These are phyloP conservation scores for Tridacna gigas DNA, from an alignment of 2,888 invertebrate genomes.

Conservation along the genomic window DNA sequence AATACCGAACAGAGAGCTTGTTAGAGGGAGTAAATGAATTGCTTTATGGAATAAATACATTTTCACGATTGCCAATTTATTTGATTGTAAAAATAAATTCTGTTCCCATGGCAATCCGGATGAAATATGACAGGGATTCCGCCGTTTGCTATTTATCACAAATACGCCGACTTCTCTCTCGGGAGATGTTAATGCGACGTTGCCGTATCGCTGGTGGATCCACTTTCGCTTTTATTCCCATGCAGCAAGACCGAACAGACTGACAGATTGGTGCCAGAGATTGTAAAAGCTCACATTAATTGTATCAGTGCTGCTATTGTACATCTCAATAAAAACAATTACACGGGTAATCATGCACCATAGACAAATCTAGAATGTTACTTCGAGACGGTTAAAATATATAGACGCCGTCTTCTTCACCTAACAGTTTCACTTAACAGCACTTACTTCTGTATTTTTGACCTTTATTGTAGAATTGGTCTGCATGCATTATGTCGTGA, in stretches of 20 bases:
- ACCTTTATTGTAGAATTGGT: too few relatives aligned
- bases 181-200: background rate
- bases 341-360: background rate
- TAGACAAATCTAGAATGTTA: background rate
- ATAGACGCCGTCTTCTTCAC: too few relatives aligned
- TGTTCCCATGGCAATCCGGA: slow-evolving; percentile 8
- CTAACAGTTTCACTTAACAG: too few relatives aligned
- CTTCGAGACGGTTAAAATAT: background rate
- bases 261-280: too few relatives aligned
- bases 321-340: background rate
- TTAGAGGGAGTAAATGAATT: slow-evolving; percentile 6
- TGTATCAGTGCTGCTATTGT: background rate
- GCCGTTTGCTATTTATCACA: background rate
- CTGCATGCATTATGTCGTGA: too few relatives aligned
- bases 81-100: slow-evolving; percentile 18
- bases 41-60: slow-evolving; percentile 21
- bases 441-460: too few relatives aligned
- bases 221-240: too few relatives aligned
- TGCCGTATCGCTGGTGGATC: too few relatives aligned
- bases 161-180: background rate
- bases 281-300: background rate
- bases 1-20: background rate
- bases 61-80: slow-evolving; percentile 22
- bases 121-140: slow-evolving; percentile 20
- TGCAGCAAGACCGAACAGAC: too few relatives aligned